Conservation (phyloP, 2,113 vertebrate species). For the Clupea harengus region DNA sequence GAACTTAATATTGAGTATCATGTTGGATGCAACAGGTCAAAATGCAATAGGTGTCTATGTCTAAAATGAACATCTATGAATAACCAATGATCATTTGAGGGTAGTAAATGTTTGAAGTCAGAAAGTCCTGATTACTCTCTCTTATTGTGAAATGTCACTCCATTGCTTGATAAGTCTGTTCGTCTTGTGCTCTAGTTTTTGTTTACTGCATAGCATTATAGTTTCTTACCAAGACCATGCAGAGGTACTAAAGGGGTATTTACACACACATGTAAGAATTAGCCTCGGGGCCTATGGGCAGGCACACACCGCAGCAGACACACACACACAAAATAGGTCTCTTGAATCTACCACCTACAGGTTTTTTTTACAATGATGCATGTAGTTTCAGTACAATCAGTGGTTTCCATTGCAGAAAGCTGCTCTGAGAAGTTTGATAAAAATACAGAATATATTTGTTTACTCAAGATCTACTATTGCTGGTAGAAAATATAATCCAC, state of each 20-base stretch:
- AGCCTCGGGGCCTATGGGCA: slow-evolving; percentile 36
- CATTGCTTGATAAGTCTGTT: neutral
- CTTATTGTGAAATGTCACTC: neutral
- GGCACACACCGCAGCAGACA: slow-evolving; percentile 51
- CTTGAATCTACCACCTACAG: slow-evolving; percentile 40
- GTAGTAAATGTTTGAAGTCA: neutral
- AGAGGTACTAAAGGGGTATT: neutral
- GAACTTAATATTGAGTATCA: slow-evolving; percentile 13
- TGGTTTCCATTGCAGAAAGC: slow-evolving; percentile 55
- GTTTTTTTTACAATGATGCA: slow-evolving; percentile 47
- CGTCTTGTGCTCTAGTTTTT: neutral
- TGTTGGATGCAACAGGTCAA: slow-evolving; percentile 22
- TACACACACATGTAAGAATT: neutral
- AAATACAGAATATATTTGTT: slow-evolving; percentile 17
- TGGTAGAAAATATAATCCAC: slow-evolving; percentile 28
- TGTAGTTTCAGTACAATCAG: slow-evolving; percentile 34
- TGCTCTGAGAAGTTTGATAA: slow-evolving; percentile 34
- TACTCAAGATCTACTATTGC: neutral
- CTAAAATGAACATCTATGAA: slow-evolving; percentile 1
- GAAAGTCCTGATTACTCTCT: neutral
- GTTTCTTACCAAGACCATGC: neutral
- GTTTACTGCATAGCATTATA: neutral
- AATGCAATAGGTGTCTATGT: slow-evolving; percentile 13
- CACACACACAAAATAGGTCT: slow-evolving; percentile 58
- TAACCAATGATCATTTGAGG: neutral